Percentiles rank a stretch among this genome's conserved stretches.
Conservation (phyloP, 2,888 invertebrate species). For the Caenorhabditis sp. region DNA sequence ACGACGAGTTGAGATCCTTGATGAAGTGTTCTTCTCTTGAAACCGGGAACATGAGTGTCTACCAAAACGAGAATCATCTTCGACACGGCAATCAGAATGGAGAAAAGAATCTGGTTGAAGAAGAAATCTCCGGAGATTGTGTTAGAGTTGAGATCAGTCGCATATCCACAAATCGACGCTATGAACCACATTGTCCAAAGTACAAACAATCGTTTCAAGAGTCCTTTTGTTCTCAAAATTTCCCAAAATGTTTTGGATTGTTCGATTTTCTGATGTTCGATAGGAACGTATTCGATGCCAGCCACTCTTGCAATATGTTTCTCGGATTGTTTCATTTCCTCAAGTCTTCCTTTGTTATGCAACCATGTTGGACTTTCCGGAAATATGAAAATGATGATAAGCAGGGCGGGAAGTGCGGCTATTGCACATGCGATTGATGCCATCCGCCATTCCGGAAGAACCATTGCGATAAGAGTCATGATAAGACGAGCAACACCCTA, state of each 20-base stretch:
- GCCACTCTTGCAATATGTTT: slow-evolving; percentile 62
- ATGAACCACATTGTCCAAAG: slow-evolving; percentile 69
- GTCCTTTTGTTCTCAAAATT: slow-evolving; percentile 52
- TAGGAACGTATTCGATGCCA: slow-evolving; percentile 59
- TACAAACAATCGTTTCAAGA: slow-evolving; percentile 58
- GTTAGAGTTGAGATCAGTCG: slow-evolving; percentile 67
- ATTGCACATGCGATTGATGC: slow-evolving; percentile 63
- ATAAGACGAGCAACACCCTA: slow-evolving; percentile 62
- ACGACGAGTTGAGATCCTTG: slow-evolving; percentile 65
- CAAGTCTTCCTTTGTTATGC: slow-evolving; percentile 56
- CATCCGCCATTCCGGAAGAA: slow-evolving; percentile 64
- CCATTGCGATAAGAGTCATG: slow-evolving; percentile 62
- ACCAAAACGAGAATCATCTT: slow-evolving; percentile 65
- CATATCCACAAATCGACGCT: slow-evolving; percentile 68
- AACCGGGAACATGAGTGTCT: slow-evolving; percentile 60
- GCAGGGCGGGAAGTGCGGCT: slow-evolving; percentile 61
- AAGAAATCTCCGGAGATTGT: slow-evolving; percentile 65
- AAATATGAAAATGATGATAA: slow-evolving; percentile 66
- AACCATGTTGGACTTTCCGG: slow-evolving; percentile 70
- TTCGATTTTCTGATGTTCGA: slow-evolving; percentile 57
- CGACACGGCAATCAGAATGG: slow-evolving; percentile 65
- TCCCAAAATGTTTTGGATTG: slow-evolving; percentile 55
- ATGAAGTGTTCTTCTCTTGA: slow-evolving; percentile 65
- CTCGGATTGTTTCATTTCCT: slow-evolving; percentile 64
- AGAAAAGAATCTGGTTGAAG: slow-evolving; percentile 68